Percentiles rank a stretch among this genome's conserved stretches.
These are phyloP conservation scores for Lobophora halterata DNA, from an alignment of 2,888 invertebrate genomes.

Conservation along the genomic window DNA sequence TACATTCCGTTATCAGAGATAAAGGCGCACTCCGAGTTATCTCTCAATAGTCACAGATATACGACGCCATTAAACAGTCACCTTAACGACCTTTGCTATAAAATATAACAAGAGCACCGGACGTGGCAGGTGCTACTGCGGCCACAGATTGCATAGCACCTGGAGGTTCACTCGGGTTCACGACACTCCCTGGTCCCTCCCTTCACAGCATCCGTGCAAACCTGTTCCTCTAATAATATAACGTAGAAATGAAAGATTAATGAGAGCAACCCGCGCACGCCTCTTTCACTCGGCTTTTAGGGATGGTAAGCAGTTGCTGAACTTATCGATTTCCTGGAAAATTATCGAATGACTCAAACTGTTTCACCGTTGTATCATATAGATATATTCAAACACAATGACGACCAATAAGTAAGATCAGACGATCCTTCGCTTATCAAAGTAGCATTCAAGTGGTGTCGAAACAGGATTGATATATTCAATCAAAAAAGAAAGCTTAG, in stretches of 20 bases:
- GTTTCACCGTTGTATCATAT: no score
- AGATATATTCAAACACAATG: no score
- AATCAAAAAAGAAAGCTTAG: no score
- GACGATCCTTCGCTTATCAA: no score
- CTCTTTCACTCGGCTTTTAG: constrained; percentile 70
- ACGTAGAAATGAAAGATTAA: constrained; percentile 80
- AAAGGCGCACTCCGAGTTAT: constrained; percentile 18
- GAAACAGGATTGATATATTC: no score
- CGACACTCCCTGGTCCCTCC: constrained; percentile 45
- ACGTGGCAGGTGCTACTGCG: constrained; percentile 76
- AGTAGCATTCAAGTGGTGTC: no score
- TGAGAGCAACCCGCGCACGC: constrained; percentile 79
- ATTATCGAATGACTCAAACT: no score
- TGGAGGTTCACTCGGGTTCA: constrained; percentile 75
- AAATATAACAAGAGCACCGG: constrained; percentile 50
- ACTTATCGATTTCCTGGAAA: constrained; percentile 29
- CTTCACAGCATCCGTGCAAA: constrained; percentile 79
- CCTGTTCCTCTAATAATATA: constrained; percentile 80
- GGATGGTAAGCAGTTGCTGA: constrained; percentile 34
- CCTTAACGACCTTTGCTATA: constrained; percentile 44
- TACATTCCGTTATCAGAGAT: constrained; percentile 10
- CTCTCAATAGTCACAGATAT: constrained; percentile 41
- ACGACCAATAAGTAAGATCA: background rate
- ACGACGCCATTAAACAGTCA: constrained; percentile 44
- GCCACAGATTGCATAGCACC: constrained; percentile 15